phyloP scores from a whole-genome alignment of 2,797 vertebrate genomes.

The Rhinichthys osculus region DNA sequence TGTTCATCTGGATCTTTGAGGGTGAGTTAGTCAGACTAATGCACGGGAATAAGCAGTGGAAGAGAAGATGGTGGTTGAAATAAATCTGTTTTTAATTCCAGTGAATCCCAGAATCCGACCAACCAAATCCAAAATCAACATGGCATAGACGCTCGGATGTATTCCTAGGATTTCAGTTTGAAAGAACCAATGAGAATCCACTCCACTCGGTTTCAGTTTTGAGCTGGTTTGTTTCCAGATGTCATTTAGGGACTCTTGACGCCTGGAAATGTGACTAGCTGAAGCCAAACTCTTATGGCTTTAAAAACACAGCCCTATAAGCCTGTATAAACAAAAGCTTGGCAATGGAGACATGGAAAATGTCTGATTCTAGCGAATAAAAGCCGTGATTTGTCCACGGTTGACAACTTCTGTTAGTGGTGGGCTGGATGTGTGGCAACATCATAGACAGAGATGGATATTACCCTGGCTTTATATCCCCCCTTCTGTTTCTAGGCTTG shows the following conservation, averaged over 20 bases:
- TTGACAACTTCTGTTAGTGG: slow-evolving; percentile 35
- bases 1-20: slow-evolving; percentile 25
- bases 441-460: slow-evolving; percentile 33
- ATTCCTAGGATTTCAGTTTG: slow-evolving; percentile 10
- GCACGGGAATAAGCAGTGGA: slow-evolving; percentile 1
- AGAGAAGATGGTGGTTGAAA: slow-evolving; percentile 16
- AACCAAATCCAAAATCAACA: slow-evolving; percentile 31
- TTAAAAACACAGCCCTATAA: slow-evolving; percentile 23
- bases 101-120: slow-evolving; percentile 12
- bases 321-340: slow-evolving; percentile 53
- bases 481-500: slow-evolving; percentile 80
- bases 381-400: slow-evolving; percentile 32
- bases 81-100: slow-evolving; percentile 27
- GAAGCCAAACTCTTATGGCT: slow-evolving; percentile 17
- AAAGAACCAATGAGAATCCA: slow-evolving; percentile 26
- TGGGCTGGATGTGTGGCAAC: slow-evolving; percentile 32
- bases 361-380: slow-evolving; percentile 57
- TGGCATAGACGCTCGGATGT: slow-evolving; percentile 23
- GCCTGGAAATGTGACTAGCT: slow-evolving; percentile 25
- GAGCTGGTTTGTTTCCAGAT: slow-evolving; percentile 37
- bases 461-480: slow-evolving; percentile 61
- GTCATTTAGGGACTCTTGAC: slow-evolving; percentile 29
- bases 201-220: slow-evolving; percentile 13
- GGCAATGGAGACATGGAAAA: slow-evolving; percentile 47
- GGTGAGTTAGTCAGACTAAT: not conserved